Evolutionary conservation across 1,140 invertebrate species (phyloP).

Genomic region (Popillia japonica): DNA sequence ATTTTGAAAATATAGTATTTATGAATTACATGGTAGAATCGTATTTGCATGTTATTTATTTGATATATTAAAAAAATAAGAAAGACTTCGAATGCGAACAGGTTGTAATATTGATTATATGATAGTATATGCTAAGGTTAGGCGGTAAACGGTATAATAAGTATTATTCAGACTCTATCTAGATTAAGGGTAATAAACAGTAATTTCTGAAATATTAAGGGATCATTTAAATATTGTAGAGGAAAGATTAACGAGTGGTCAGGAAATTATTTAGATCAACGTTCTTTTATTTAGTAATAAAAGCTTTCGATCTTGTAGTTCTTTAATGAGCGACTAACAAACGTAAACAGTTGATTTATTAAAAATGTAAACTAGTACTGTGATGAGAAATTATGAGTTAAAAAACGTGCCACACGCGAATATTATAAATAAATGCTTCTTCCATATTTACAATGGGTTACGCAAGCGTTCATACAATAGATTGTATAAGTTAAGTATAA

Average conservation of each 20-base stretch:
- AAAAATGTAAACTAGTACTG: too few species aligned
- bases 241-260: background rate
- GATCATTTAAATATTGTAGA: background rate
- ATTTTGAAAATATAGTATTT: constrained; percentile 5
- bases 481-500: too few species aligned
- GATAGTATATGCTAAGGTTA: background rate
- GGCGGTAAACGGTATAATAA: background rate
- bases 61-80: background rate
- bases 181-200: background rate
- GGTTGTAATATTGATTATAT: background rate
- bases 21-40: background rate
- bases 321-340: too few species aligned
- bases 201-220: constrained; percentile 3
- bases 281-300: background rate
- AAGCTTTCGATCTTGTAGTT: too few species aligned
- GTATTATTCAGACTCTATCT: background rate
- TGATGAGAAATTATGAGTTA: too few species aligned
- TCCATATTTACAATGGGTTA: too few species aligned
- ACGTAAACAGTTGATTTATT: too few species aligned
- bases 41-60: constrained; percentile 11
- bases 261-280: background rate
- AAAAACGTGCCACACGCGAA: too few species aligned
- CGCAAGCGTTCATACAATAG: too few species aligned
- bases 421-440: too few species aligned
- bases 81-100: background rate